Evolutionary conservation across 1,140 invertebrate species (phyloP), one percentile per base, ranked within the genome.

Genomic region (Pseudoatta argentina): DNA sequence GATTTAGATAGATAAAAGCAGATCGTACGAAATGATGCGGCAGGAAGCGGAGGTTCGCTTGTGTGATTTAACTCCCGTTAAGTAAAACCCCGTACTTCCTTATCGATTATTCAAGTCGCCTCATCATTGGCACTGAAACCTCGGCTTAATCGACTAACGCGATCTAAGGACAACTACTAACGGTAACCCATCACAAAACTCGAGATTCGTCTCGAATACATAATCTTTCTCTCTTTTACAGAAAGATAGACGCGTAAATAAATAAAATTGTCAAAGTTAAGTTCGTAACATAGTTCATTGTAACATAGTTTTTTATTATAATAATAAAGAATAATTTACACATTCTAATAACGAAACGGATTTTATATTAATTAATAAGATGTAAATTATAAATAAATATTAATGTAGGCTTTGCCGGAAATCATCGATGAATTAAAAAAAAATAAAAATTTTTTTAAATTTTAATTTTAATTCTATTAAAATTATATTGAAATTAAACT

Each of bases 61-160:
- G 88, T 89, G 88, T 93, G 92, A 93, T 93, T 93, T 92, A 93
- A 93, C 90, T 93, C 86, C 91, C 89, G 88, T 91, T 91, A 85
- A 92, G 90, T 73, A 88, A 92, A 93, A 86, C 64, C 89, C 91
- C 88, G 55, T 90, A 85, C 79, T 92, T 92, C 91, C 92, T 92
- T 87, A 86, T 92, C 87, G 87, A 87, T 91, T 91, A 86, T 87
- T 90, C 81, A 64, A 72, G 67, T 90, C 73, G 77, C 63, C 79
- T 69, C 66, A 85, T 89, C 86, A 78, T 24, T 86, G 53, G 39
- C 7, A 67, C 64, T 57, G 77, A 71, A 85, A 85, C 75, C 78
- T 61, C 63, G 85, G 24, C 79, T 87, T 77, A 55, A 85, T 89
- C 89, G 88, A 71, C 39, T 71, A 81, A 21, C 27, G 44, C 85